Evolutionary conservation across 2,797 vertebrate species (phyloP), one percentile per base, ranked within the genome.

Genomic region (Bufotes viridis): DNA sequence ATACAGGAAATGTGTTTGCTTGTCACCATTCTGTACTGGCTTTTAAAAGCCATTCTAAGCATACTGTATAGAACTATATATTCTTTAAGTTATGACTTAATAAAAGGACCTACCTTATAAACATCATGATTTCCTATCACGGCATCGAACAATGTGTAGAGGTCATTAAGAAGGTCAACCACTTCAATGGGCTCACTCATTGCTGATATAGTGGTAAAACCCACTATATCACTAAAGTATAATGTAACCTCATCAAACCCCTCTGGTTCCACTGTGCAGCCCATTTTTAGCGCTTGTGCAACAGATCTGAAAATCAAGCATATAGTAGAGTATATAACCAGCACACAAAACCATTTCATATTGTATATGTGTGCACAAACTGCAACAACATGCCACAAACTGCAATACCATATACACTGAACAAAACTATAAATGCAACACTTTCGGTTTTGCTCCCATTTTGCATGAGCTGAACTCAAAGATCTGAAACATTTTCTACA

Each of bases 171-270:
- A 49, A 97, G 95, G 91, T 96, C 96, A 0, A 97, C 96, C 91
- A 97, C 96, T 91, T 97, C 96, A 13, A 97, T 97, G 85, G 96
- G 96, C 82, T 97, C 96, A 13, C 96, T 97, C 84, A 96, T 95
- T 0, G 96, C 96, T 65, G 96, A 97, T 93, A 97, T 97, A 87
- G 96, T 96, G 17, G 96, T 97, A 91, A 97, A 97, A 70, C 96
- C 96, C 75, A 97, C 96, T 1, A 97, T 97, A 92, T 97, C 96
- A 34, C 96, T 97, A 93, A 97, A 97, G 94, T 97, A 97, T 91
- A 97, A 95, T 0, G 96, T 96, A 91, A 97, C 96, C 91, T 96
- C 94, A 91, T 97, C 96, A 74, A 97, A 97, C 91, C 95, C 96
- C 90, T 97, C 96, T 0, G 96, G 96, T 91, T 97, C 95, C 87